Evolutionary conservation across 2,113 vertebrate genomes (phyloP).

Genomic region (Urocynchramus pylzowi): DNA sequence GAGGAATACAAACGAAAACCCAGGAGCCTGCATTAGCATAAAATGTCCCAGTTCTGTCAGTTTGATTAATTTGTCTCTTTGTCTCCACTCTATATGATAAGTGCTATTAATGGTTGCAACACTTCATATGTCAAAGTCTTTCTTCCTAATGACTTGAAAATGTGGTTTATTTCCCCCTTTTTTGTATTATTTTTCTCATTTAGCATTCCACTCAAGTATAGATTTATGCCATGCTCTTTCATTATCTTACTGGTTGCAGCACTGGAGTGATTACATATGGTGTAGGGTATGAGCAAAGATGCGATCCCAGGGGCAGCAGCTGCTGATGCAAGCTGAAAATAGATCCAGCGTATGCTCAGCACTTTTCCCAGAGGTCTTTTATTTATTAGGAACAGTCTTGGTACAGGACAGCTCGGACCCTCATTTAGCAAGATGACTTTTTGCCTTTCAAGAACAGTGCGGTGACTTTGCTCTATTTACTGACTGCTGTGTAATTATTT

Average conservation of each 20-base stretch:
- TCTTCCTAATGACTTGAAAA: constrained; percentile 85
- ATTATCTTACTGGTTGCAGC: constrained; percentile 86
- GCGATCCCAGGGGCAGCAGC: constrained; percentile 88
- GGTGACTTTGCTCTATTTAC: constrained; percentile 80
- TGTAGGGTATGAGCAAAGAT: constrained; percentile 85
- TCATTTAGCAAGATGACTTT: constrained; percentile 82
- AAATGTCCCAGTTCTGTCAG: constrained; percentile 87
- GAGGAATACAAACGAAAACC: constrained; percentile 78
- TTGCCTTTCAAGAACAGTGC: constrained; percentile 72
- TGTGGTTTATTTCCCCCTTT: constrained; percentile 79
- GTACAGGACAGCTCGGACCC: constrained; percentile 76
- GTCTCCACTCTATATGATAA: constrained; percentile 86
- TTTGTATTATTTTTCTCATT: constrained; percentile 82
- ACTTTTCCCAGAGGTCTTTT: constrained; percentile 88
- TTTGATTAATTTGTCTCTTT: constrained; percentile 90
- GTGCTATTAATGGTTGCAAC: constrained; percentile 85
- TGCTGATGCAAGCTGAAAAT: constrained; percentile 98
- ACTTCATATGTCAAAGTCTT: constrained; percentile 85
- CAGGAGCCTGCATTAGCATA: constrained; percentile 80
- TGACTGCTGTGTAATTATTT: constrained; percentile 78
- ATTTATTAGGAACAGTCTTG: constrained; percentile 85
- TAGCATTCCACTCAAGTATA: constrained; percentile 79
- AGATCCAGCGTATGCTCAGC: constrained; percentile 89
- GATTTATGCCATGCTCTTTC: constrained; percentile 84
- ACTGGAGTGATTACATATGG: constrained; percentile 92